Evolutionary conservation across 2,113 vertebrate genomes (phyloP).

Genomic region (Peromyscus polionotus): DNA sequence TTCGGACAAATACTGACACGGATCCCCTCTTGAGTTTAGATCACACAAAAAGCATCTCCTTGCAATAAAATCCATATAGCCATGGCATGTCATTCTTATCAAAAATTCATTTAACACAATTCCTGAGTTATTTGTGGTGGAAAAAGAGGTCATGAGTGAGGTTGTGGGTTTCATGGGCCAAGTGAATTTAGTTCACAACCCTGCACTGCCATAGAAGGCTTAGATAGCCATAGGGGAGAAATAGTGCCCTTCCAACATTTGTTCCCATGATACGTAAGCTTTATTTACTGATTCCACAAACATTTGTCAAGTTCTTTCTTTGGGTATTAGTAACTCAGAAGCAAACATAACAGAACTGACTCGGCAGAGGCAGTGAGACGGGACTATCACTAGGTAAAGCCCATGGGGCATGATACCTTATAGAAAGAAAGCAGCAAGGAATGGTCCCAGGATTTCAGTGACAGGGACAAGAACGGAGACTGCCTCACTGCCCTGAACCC

Average conservation of each 20-base stretch:
- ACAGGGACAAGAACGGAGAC: fast-evolving
- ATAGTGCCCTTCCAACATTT: background rate
- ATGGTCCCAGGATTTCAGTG: background rate
- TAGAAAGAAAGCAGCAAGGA: background rate
- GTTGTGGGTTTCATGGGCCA: background rate
- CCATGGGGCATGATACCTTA: background rate
- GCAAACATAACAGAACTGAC: slow-evolving; percentile 38
- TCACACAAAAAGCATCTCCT: background rate
- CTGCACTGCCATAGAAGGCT: background rate
- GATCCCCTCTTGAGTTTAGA: background rate
- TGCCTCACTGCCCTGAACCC: background rate
- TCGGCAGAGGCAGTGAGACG: background rate
- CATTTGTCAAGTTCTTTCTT: slow-evolving; percentile 53
- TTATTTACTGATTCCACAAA: slow-evolving; percentile 21
- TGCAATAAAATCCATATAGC: background rate
- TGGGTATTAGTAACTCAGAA: background rate
- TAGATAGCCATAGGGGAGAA: background rate
- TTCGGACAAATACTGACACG: background rate
- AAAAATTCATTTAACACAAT: slow-evolving; percentile 5
- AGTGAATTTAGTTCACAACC: background rate
- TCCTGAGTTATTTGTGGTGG: background rate
- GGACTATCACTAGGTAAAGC: background rate
- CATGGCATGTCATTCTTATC: background rate
- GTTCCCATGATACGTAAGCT: background rate
- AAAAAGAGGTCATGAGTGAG: background rate